Percentiles rank a stretch among this genome's conserved stretches.
phyloP scores from a whole-genome alignment of 1,140 invertebrate genomes.

The Globodera rostochiensis region DNA sequence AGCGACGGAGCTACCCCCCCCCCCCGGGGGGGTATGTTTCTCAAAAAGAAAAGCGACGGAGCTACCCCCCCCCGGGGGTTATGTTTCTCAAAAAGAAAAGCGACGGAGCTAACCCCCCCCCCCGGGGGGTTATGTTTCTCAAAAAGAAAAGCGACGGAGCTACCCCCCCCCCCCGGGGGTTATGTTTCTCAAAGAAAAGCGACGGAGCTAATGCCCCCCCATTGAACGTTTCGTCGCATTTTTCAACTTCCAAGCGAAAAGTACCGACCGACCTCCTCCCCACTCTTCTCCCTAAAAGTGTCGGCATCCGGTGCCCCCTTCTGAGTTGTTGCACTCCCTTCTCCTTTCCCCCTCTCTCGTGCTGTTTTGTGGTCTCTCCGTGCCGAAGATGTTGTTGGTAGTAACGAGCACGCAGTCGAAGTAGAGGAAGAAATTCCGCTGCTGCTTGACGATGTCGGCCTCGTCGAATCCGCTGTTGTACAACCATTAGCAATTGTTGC shows the following conservation, averaged over 20 bases:
- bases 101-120: too few relatives aligned
- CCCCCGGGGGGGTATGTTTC: too few relatives aligned
- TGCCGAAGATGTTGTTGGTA: background rate
- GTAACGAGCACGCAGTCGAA: background rate
- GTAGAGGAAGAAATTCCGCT: conserved; percentile 16
- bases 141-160: too few relatives aligned
- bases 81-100: too few relatives aligned
- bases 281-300: background rate
- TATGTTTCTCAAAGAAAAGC: too few relatives aligned
- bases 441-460: conserved; percentile 10
- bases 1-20: too few relatives aligned
- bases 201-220: too few relatives aligned
- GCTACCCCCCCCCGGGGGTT: too few relatives aligned
- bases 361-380: background rate
- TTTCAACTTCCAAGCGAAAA: background rate
- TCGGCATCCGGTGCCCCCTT: background rate
- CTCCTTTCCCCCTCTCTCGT: background rate
- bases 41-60: too few relatives aligned
- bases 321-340: background rate
- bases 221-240: background rate
- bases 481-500: background rate
- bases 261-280: too few relatives aligned
- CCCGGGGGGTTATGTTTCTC: too few relatives aligned
- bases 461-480: background rate
- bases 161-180: too few relatives aligned